Percentiles rank a stretch among this genome's conserved stretches.
Conservation (phyloP, 2,113 vertebrate species). For the Uropsilus gracilis region DNA sequence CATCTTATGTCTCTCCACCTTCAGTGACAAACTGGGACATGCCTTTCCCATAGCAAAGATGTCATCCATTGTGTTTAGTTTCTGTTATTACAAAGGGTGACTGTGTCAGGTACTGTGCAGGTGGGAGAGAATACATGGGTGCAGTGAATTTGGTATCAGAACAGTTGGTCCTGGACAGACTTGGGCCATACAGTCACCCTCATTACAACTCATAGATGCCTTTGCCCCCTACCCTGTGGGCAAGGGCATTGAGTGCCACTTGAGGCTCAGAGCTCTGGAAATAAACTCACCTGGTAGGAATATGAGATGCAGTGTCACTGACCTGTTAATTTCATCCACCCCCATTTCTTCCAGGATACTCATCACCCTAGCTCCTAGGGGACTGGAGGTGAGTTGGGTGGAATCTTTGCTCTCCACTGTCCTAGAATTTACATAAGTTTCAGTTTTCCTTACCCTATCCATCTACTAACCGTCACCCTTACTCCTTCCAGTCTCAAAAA, state of each 20-base stretch:
- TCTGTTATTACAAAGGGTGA: not conserved
- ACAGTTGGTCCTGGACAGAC: not conserved
- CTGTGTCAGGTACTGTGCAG: not conserved
- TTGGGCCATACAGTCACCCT: not conserved
- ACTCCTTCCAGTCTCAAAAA: not conserved
- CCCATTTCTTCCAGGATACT: not conserved
- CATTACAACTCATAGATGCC: not conserved
- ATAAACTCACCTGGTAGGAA: not conserved
- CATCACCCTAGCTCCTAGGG: not conserved
- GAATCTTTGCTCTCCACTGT: not conserved
- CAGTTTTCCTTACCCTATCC: not conserved
- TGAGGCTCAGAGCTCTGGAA: not conserved
- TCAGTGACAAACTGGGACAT: not conserved
- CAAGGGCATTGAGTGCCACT: not conserved
- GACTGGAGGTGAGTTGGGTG: too few relatives aligned
- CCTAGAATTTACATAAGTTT: not conserved
- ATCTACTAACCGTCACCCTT: not conserved
- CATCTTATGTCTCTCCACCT: not conserved
- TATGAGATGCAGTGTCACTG: not conserved
- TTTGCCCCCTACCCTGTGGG: not conserved
- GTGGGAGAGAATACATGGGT: not conserved
- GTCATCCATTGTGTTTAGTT: not conserved
- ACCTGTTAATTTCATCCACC: conserved; percentile 2
- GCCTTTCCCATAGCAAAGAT: not conserved
- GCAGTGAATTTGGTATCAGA: not conserved